phyloP scores from a whole-genome alignment of 2,113 vertebrate species.

The Ctenomys sociabilis region DNA sequence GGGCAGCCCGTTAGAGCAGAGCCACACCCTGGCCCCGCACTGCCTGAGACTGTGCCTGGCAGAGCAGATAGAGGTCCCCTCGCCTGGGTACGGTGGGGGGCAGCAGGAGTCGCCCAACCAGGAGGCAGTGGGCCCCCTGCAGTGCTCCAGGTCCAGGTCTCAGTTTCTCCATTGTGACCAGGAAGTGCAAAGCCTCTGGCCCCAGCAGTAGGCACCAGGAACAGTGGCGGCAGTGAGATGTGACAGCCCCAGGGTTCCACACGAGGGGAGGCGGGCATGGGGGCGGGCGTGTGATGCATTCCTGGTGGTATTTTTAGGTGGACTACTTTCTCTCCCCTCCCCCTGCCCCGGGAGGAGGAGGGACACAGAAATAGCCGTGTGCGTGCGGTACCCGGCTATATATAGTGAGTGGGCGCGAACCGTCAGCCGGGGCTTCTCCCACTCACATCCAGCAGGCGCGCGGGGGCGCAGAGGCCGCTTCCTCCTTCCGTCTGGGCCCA shows the following conservation, averaged over 20 bases:
- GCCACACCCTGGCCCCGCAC: not conserved
- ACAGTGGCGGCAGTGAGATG: not conserved
- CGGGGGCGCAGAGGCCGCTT: not conserved
- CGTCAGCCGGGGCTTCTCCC: constrained; percentile 50
- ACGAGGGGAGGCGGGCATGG: constrained; percentile 3
- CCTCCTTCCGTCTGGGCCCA: not conserved
- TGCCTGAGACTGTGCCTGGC: not conserved
- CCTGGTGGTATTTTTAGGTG: constrained; percentile 79
- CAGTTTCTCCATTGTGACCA: not conserved
- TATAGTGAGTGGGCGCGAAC: constrained; percentile 74
- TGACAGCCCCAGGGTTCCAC: not conserved
- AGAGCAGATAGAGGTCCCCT: not conserved
- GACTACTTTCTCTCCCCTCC: constrained; percentile 82
- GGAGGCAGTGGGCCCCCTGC: not conserved
- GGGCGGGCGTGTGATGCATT: constrained; percentile 47
- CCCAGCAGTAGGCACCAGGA: not conserved
- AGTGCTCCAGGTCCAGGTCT: not conserved
- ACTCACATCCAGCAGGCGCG: not conserved
- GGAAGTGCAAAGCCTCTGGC: not conserved
- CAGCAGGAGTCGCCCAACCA: accelerated
- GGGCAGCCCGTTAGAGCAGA: not conserved
- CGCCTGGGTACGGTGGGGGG: not conserved
- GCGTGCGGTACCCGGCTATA: constrained; percentile 65
- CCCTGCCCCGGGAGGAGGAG: constrained; percentile 77
- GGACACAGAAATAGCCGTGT: constrained; percentile 76